Conservation (phyloP, 2,888 invertebrate genomes). For the Caenorhabditis sinica region DNA sequence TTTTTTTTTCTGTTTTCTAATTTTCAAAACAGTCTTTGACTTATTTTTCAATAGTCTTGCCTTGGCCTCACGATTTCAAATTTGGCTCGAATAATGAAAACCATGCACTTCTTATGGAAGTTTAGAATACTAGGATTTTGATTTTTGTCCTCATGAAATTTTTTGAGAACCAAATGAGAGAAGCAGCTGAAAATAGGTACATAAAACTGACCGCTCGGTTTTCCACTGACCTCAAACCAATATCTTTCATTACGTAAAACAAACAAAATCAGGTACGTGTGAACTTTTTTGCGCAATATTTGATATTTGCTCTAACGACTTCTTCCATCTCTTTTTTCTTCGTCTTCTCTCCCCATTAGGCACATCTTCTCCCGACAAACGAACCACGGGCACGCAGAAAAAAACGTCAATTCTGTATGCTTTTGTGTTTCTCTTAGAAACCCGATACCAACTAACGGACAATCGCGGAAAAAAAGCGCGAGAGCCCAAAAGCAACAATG, state of each 20-base stretch:
- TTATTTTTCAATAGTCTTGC: too few species aligned
- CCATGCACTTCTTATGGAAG: too few species aligned
- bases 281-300: conserved; percentile 28
- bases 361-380: not conserved
- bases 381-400: not conserved
- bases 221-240: conserved; percentile 4
- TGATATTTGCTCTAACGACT: conserved; percentile 27
- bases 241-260: conserved; percentile 20
- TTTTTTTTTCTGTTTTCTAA: not conserved
- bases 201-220: not conserved
- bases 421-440: conserved; percentile 37
- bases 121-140: too few species aligned
- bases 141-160: too few species aligned
- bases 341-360: conserved; percentile 14
- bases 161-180: too few species aligned
- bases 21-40: not conserved
- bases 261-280: conserved; percentile 30
- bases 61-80: too few species aligned
- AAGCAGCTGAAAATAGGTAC: not conserved
- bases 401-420: conserved; percentile 36
- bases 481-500: conserved; percentile 6
- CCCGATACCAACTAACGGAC: conserved; percentile 28
- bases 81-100: too few species aligned
- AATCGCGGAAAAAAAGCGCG: conserved; percentile 21
- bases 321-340: not conserved